These are phyloP conservation scores for Alsophila aescularia DNA, from an alignment of 2,888 invertebrate genomes.

Conservation along the genomic window DNA sequence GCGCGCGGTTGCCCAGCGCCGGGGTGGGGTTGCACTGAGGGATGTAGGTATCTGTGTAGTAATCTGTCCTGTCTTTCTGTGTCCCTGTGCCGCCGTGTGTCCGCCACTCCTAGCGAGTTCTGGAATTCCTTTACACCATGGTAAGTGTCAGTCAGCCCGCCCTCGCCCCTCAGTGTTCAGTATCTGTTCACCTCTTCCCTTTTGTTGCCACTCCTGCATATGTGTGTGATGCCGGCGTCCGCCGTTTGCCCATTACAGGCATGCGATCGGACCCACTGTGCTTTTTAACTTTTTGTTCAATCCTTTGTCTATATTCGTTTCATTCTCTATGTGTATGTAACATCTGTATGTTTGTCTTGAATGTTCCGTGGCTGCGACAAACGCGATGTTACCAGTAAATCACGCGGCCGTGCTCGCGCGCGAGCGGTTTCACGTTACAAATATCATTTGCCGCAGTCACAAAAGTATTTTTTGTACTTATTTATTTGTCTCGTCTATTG, in stretches of 20 bases:
- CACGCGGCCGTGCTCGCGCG: conserved; percentile 46
- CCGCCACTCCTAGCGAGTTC: conserved; percentile 96
- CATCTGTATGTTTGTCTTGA: conserved; percentile 84
- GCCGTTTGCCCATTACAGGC: conserved; percentile 73
- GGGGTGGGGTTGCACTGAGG: conserved; percentile 84
- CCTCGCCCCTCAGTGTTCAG: conserved; percentile 85
- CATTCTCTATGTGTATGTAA: conserved; percentile 86
- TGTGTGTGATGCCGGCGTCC: conserved; percentile 81
- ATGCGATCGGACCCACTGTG: conserved; percentile 76
- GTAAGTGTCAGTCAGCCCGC: conserved; percentile 93
- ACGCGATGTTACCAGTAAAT: conserved; percentile 53
- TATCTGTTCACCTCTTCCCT: conserved; percentile 83
- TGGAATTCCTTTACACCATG: conserved; percentile 99
- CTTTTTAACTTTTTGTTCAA: conserved; percentile 81
- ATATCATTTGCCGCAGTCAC: conserved; percentile 77
- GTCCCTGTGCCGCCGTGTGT: conserved; percentile 89
- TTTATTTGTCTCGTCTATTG: conserved; percentile 84
- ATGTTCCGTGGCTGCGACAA: conserved; percentile 81
- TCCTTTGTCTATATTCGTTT: conserved; percentile 84
- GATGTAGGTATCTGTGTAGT: conserved; percentile 86
- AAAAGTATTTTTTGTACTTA: conserved; percentile 74
- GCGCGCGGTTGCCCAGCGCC: conserved; percentile 72
- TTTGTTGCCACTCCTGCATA: conserved; percentile 84
- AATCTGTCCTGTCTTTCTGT: conserved; percentile 87
- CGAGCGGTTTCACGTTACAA: conserved; percentile 47